These are phyloP conservation scores for Tetheella fluctuosa DNA, from an alignment of 2,888 invertebrate genomes.

Conservation along the genomic window DNA sequence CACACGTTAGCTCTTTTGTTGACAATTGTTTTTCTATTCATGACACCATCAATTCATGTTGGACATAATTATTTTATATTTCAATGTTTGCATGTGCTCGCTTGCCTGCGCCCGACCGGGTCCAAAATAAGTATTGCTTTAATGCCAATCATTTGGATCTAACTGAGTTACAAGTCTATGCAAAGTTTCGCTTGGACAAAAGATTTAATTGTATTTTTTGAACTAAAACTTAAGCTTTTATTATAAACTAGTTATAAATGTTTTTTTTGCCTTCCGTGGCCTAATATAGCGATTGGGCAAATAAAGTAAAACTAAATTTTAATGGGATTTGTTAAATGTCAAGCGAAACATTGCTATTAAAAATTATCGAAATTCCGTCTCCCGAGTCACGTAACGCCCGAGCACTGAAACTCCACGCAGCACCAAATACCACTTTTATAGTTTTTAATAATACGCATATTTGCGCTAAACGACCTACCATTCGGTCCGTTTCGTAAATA, in stretches of 20 bases:
- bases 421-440: conserved; percentile 40
- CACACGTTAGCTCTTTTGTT: too few relatives aligned
- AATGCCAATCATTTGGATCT: conserved; percentile 22
- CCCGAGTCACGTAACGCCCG: conserved; percentile 67
- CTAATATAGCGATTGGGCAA: too few relatives aligned
- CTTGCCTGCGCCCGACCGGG: conserved; percentile 42
- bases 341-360: conserved; percentile 40
- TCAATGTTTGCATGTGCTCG: conserved; percentile 56
- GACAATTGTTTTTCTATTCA: conserved; percentile 12
- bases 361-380: conserved; percentile 36
- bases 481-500: neutral
- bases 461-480: conserved; percentile 13
- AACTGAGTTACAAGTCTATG: neutral
- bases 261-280: neutral
- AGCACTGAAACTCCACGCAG: conserved; percentile 65
- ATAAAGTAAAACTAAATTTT: too few relatives aligned
- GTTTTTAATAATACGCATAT: conserved; percentile 20
- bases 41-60: neutral
- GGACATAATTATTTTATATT: conserved; percentile 4
- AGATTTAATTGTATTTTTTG: neutral
- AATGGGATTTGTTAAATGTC: conserved; percentile 7
- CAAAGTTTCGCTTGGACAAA: conserved; percentile 37
- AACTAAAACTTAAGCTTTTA: too few relatives aligned
- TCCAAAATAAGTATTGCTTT: conserved; percentile 24
- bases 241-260: conserved; percentile 17